These are phyloP conservation scores for Hyposoter didymator DNA, from an alignment of 2,888 invertebrate species.

Conservation along the genomic window DNA sequence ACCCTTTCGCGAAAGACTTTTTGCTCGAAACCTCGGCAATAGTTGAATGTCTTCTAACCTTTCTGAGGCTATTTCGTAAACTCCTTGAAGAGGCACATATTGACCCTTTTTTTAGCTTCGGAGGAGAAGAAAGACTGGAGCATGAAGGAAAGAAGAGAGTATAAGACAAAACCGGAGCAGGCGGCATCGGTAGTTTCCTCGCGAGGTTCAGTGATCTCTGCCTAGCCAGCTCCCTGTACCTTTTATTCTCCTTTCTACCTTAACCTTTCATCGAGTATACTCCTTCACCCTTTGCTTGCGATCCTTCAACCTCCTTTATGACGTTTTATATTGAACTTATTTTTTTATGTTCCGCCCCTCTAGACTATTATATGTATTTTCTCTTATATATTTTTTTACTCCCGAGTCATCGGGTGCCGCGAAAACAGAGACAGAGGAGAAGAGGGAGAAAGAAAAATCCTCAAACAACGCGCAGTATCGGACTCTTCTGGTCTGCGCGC, in stretches of 20 bases:
- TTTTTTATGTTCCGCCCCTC: slow-evolving; percentile 52
- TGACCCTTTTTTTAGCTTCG: not conserved
- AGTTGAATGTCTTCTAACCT: not conserved
- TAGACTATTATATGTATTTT: slow-evolving; percentile 49
- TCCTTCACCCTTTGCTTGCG: slow-evolving; percentile 52
- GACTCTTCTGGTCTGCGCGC: slow-evolving; percentile 47
- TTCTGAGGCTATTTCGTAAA: not conserved
- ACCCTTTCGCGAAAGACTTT: not conserved
- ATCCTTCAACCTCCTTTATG: slow-evolving; percentile 44
- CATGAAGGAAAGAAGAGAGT: slow-evolving; percentile 5
- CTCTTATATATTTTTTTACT: slow-evolving; percentile 29
- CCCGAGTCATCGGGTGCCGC: slow-evolving; percentile 35
- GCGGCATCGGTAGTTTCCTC: slow-evolving; percentile 34
- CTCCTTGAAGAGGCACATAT: slow-evolving; percentile 1
- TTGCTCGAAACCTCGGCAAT: not conserved
- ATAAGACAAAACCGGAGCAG: slow-evolving; percentile 5
- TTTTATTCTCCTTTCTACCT: slow-evolving; percentile 26
- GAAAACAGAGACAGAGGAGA: slow-evolving; percentile 27
- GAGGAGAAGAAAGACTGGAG: not conserved
- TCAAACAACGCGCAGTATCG: slow-evolving; percentile 42
- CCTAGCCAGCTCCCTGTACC: slow-evolving; percentile 8
- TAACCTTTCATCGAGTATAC: slow-evolving; percentile 33
- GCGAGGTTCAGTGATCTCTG: slow-evolving; percentile 34
- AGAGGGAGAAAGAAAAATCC: slow-evolving; percentile 39
- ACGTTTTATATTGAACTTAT: slow-evolving; percentile 49